Base-by-base conservation (phyloP, 2,888 invertebrate species). In the Poecilus cupreus region DNA sequence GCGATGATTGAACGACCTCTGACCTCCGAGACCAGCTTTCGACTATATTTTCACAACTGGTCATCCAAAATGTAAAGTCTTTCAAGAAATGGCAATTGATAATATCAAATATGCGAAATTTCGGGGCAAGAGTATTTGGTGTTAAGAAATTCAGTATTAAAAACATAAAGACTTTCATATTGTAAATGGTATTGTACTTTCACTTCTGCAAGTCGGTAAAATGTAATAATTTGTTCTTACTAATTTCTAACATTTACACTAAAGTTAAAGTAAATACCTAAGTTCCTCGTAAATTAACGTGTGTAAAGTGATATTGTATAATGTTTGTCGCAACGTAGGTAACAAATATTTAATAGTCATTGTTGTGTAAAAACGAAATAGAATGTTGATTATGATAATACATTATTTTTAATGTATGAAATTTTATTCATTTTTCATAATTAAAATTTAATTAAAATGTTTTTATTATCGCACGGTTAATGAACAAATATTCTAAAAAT, bases 211-310 rank as follows among this genome's bases (percentile, higher is more conserved):
- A 24, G 26, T n/a, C 60, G 24, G 22, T 22, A 60, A 60, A 60
- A 60, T 24, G 60, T 60, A 60, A 60, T 60, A 60, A 60, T 60
- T 60, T 60, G 24, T 60, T 43, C n/a, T 60, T 60, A 26, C 24
- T 60, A 24, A 24, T 51, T 60, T 60, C 20, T 57, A n/a, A 13
- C 11, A 24, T 11, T 60, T 60, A 60, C 18, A 49, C 8, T 1
- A 18, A 54, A 54, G 22, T 2, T 3, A 1, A 32, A 6, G 1
- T 32, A 1, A 32, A 2, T 32, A 32, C 32, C 32, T 32, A 3
- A 32, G 54, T 54, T 54, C 54, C 18, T 54, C 18, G 22, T 22
- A 22, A 22, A 54, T 0, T 22, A 43, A n/a, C n/a, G 10, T n/a
- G n/a, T n/a, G 32, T 43, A 43, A 43, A 43, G 43, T 32, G 4